Conservation (phyloP, 2,113 vertebrate species). For the Neogobius melanostomus region DNA sequence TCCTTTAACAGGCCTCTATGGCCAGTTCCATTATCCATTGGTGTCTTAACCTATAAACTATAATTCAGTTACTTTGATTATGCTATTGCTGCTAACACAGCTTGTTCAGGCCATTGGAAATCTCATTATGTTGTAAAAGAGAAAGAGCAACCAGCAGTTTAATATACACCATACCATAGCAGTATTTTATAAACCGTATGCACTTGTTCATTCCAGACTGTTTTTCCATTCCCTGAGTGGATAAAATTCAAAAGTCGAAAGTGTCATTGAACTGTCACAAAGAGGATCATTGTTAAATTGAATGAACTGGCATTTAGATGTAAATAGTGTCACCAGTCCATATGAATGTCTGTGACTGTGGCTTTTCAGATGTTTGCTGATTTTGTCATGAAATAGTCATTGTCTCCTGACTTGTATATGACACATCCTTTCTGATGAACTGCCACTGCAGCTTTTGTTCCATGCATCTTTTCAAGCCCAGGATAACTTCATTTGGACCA, state of each 20-base stretch:
- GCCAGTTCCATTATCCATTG: too few species aligned
- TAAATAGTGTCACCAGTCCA: too few species aligned
- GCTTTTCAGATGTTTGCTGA: conserved; percentile 23
- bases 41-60: too few species aligned
- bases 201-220: neutral
- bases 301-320: too few species aligned
- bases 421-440: conserved; percentile 27
- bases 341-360: neutral
- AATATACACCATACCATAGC: too few species aligned
- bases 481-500: conserved; percentile 3
- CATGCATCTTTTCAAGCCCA: conserved; percentile 4
- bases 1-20: too few species aligned
- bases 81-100: neutral
- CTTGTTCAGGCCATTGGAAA: neutral
- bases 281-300: too few species aligned
- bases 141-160: neutral
- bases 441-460: conserved; percentile 33
- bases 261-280: too few species aligned
- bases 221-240: neutral
- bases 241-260: neutral
- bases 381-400: conserved; percentile 3
- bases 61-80: too few species aligned
- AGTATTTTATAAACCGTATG: too few species aligned
- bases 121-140: neutral
- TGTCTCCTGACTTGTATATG: conserved; percentile 6